Percentiles rank a stretch among this genome's conserved stretches.
Evolutionary conservation across 2,888 invertebrate genomes (phyloP).

Genomic region (Pheosia gnoma): DNA sequence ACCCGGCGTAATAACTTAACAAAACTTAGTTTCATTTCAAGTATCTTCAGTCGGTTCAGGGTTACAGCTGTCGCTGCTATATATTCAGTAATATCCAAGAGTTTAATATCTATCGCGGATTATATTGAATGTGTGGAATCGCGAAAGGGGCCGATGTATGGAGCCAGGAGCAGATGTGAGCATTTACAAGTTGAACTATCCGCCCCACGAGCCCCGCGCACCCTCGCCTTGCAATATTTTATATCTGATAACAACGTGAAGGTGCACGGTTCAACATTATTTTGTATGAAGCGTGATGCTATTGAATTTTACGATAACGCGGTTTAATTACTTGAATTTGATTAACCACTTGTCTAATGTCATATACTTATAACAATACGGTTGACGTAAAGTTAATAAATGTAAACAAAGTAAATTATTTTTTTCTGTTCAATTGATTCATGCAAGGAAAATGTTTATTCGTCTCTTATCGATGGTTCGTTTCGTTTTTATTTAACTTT

Average conservation of each 20-base stretch:
- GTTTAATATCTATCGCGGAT: constrained; percentile 66
- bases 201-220: constrained; percentile 27
- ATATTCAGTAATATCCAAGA: constrained; percentile 58
- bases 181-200: constrained; percentile 30
- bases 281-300: constrained; percentile 4
- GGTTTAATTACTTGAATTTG: no score
- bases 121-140: constrained; percentile 58
- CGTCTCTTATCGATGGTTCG: no score
- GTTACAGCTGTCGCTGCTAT: constrained; percentile 64
- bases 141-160: constrained; percentile 48
- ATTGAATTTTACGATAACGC: no score
- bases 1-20: no score
- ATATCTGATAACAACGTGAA: constrained; percentile 34
- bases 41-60: constrained; percentile 41
- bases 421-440: no score
- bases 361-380: no score
- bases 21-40: background rate
- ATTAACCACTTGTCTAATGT: no score
- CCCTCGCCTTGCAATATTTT: constrained; percentile 38
- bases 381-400: no score
- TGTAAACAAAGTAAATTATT: no score
- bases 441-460: no score
- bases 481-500: no score
- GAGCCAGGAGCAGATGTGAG: constrained; percentile 55
- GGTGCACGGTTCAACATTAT: constrained; percentile 27